Evolutionary conservation across 2,888 invertebrate genomes (phyloP).

Genomic region (Carabus problematicus): DNA sequence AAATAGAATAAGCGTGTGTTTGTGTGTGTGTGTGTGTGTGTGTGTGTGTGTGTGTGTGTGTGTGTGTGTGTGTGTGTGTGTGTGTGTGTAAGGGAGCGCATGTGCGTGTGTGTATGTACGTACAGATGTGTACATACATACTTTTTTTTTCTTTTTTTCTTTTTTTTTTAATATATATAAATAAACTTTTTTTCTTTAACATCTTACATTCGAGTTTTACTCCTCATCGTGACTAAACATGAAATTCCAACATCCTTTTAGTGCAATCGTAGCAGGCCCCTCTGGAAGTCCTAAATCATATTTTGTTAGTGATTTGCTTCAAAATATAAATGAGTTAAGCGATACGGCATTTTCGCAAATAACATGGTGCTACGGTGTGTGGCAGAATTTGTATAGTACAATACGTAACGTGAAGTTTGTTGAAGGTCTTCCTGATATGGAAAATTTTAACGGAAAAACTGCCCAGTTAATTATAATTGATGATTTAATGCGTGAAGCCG

Average conservation of each 20-base stretch:
- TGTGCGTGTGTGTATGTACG: neutral
- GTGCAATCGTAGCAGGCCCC: conserved; percentile 16
- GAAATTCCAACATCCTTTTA: conserved; percentile 21
- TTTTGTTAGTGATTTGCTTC: conserved; percentile 10
- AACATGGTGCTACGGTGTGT: conserved; percentile 13
- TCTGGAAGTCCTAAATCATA: conserved; percentile 10
- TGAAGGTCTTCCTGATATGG: too few species aligned
- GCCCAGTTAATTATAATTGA: conserved; percentile 23
- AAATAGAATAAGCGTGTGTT: too few species aligned
- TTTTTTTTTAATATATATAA: neutral
- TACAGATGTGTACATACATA: neutral
- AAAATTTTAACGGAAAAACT: conserved; percentile 11
- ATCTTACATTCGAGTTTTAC: neutral
- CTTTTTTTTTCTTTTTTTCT: neutral
- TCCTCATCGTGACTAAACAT: neutral
- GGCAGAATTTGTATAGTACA: conserved; percentile 21
- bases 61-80: too few species aligned
- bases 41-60: too few species aligned
- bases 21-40: too few species aligned
- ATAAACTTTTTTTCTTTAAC: neutral
- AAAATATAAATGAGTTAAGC: conserved; percentile 10
- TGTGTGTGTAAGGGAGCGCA: neutral
- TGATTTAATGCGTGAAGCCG: conserved; percentile 26
- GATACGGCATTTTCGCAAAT: conserved; percentile 15
- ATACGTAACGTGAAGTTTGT: conserved; percentile 8